Evolutionary conservation across 2,888 invertebrate species (phyloP), one percentile per base, ranked within the genome.

Genomic region (Choreutis nemorana): DNA sequence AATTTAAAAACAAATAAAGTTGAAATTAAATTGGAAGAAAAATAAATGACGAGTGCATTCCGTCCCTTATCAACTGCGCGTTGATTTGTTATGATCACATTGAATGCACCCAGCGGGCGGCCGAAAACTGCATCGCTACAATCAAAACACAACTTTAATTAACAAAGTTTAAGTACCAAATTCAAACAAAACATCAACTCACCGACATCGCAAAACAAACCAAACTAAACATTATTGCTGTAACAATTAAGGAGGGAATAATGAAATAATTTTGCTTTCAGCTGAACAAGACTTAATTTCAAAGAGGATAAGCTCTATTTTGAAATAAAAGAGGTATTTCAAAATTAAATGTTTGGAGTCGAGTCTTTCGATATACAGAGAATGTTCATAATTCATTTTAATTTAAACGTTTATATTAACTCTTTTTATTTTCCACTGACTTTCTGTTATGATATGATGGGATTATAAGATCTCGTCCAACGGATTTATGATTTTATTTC

Each of bases 31-130:
- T n/a, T n/a, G n/a, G n/a, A n/a, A 18, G 5, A 18, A 18, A 18
- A 18, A 18, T 18, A 6, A 6, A 26, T 28, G 20, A 23, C 14
- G 28, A 29, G 37, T 45, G 42, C 45, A 37, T 30, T 23, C 36
- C 26, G 38, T 15, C 34, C 35, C 25, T 39, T 31, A 23, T n/a
- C 22, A 52, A 53, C 50, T 52, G 55, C 55, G 47, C 49, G 55
- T 60, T 70, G 73, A 73, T 73, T 73, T 73, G 73, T 73, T 71
- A 66, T 70, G 71, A 71, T 72, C 71, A 56, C 68, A 54, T 50
- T 51, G 45, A 50, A 50, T 50, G 55, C 52, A 50, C 75, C 44
- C 75, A 59, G 63, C 70, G 59, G 72, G 75, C 54, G 66, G 57
- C 59, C 60, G 47, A 57, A 64, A 66, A 66, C 60, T 62, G 66